A percentile compares a stretch with the other conserved stretches of the same genome.
phyloP scores from a whole-genome alignment of 2,113 vertebrate species.

The Atherinomorus stipes region DNA sequence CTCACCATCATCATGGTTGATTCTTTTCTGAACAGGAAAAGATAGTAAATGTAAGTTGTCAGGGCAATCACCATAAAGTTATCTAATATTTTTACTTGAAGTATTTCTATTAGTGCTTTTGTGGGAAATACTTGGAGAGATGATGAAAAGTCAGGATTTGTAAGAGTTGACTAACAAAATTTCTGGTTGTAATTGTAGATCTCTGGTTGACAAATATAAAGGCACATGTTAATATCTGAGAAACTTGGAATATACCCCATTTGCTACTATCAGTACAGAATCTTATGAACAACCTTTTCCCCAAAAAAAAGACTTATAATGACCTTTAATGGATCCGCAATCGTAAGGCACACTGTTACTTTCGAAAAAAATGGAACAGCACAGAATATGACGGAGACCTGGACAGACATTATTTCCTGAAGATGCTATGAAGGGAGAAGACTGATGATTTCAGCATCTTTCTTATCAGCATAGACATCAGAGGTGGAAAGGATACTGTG shows the following conservation, averaged over 20 bases:
- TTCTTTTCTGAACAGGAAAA: constrained; percentile 45
- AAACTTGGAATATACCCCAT: too few relatives aligned
- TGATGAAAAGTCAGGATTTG: neutral
- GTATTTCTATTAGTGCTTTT: neutral
- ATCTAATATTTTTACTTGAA: too few relatives aligned
- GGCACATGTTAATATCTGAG: too few relatives aligned
- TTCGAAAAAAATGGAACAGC: too few relatives aligned
- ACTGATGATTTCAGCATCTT: constrained; percentile 31
- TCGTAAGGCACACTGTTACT: too few relatives aligned
- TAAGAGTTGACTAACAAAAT: neutral
- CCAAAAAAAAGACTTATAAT: too few relatives aligned
- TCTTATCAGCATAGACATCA: constrained; percentile 23
- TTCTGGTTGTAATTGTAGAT: too few relatives aligned
- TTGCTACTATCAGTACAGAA: too few relatives aligned
- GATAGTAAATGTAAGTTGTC: neutral
- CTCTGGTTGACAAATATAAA: too few relatives aligned
- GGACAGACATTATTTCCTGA: neutral
- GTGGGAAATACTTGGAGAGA: neutral
- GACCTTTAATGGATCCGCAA: too few relatives aligned
- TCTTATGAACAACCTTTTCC: too few relatives aligned
- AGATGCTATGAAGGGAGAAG: constrained; percentile 3
- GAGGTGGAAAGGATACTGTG: constrained; percentile 20
- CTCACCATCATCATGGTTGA: constrained; percentile 69
- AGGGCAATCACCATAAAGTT: constrained; percentile 5
- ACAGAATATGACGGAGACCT: neutral